Conservation (phyloP, 2,113 vertebrate genomes). For the Podocnemis expansa region DNA sequence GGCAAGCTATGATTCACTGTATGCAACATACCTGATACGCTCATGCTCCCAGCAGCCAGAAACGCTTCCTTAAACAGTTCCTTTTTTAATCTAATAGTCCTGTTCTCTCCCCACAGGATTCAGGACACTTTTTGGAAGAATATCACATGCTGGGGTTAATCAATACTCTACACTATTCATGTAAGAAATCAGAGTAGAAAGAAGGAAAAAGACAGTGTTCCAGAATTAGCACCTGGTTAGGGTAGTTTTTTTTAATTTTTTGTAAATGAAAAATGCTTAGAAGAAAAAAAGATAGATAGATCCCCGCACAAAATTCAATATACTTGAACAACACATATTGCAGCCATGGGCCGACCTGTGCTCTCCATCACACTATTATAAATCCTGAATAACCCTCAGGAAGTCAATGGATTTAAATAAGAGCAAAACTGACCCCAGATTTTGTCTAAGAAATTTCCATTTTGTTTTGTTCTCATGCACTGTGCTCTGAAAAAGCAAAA, state of each 20-base stretch:
- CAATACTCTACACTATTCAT: neutral
- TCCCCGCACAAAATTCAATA: neutral
- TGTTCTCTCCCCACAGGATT: neutral
- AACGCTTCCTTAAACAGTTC: neutral
- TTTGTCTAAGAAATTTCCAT: neutral
- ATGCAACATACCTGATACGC: neutral
- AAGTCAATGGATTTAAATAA: neutral
- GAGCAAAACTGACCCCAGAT: neutral
- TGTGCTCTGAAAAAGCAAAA: slow-evolving; percentile 23
- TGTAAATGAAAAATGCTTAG: neutral
- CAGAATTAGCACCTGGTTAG: neutral
- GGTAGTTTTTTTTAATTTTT: neutral
- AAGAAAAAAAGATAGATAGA: neutral
- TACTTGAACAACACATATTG: neutral
- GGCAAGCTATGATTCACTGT: neutral
- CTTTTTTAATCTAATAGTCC: neutral
- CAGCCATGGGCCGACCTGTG: neutral
- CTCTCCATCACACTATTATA: neutral
- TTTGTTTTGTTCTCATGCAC: neutral
- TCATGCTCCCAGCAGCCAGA: neutral
- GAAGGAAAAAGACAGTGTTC: neutral
- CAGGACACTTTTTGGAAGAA: neutral
- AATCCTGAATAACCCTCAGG: slow-evolving; percentile 3
- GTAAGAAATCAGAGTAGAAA: neutral
- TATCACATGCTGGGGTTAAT: neutral